Evolutionary conservation across 2,888 invertebrate genomes (phyloP), one percentile per base, ranked within the genome.

Genomic region (Caradrina kadenii): DNA sequence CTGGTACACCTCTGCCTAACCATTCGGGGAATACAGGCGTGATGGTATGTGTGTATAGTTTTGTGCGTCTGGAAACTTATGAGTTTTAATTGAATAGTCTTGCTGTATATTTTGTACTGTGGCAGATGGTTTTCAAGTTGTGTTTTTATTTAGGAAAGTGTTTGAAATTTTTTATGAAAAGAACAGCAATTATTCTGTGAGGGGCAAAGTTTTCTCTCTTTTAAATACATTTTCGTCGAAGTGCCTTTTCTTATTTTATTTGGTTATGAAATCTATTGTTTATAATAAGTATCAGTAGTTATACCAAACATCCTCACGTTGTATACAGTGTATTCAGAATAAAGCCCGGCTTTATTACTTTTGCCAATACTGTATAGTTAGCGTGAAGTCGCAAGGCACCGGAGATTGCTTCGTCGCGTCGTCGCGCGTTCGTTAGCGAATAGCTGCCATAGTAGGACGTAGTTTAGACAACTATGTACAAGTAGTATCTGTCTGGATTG

Each of bases 391-490:
- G 58, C 55, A 39, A 63, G 54, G 74, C 49, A 66, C 69, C 82
- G 83, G 81, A 81, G 80, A 81, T 81, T 82, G 81, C 71, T n/a
- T 15, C 54, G 55, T 53, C 35, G 45, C 21, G 63, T 49, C 56
- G 55, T n/a, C n/a, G 49, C 42, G 63, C 53, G 59, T 82, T 81
- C 80, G 81, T 81, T 82, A 82, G 72, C 35, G 54, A 31, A 54
- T 75, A 69, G 62, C 65, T 61, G 64, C 65, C 19, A 42, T 45
- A 48, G 42, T 56, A 45, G 54, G 45, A 66, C 22, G 60, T 45
- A 70, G 56, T 62, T 69, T 19, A 71, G 42, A 75, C 59, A 19
- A 66, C 62, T 66, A 80, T 76, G 61, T 48, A 53, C 39, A 22
- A 59, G 17, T 52, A 60, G 39, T 35, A 48, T 56, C 48, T 35